phyloP scores from a whole-genome alignment of 1,140 invertebrate species.

The Drosophila tani region DNA sequence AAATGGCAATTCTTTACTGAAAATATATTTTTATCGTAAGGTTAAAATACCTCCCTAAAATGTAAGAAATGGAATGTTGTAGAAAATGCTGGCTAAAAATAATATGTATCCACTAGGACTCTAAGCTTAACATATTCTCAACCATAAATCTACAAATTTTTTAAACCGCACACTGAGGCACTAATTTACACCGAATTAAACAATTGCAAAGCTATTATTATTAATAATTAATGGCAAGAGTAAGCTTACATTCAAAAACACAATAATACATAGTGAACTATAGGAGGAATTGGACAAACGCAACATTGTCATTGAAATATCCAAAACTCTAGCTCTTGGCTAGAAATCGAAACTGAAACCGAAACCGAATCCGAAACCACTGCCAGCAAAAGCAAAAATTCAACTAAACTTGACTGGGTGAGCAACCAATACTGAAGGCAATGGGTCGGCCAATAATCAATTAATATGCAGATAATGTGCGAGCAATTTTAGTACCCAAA shows the following conservation, averaged over 20 bases:
- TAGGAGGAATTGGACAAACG: constrained; percentile 50
- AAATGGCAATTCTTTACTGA: neutral
- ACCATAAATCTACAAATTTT: neutral
- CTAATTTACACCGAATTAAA: neutral
- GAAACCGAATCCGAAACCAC: constrained; percentile 47
- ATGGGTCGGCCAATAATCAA: constrained; percentile 39
- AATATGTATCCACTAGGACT: neutral
- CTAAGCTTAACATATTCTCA: neutral
- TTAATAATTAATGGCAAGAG: constrained; percentile 10
- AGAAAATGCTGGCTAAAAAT: neutral
- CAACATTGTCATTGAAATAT: constrained; percentile 59
- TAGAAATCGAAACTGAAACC: constrained; percentile 29
- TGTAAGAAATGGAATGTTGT: neutral
- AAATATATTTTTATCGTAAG: neutral
- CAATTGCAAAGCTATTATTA: neutral
- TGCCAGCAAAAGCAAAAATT: constrained; percentile 48
- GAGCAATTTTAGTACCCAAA: constrained; percentile 53
- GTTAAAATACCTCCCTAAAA: neutral
- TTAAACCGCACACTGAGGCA: neutral
- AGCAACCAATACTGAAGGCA: constrained; percentile 48
- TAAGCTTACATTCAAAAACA: constrained; percentile 60
- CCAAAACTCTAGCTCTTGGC: constrained; percentile 10
- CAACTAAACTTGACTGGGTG: constrained; percentile 39
- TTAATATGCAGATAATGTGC: constrained; percentile 69
- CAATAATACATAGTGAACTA: constrained; percentile 51